phyloP scores from a whole-genome alignment of 2,888 invertebrate genomes.

The Liodrosophila aerea region DNA sequence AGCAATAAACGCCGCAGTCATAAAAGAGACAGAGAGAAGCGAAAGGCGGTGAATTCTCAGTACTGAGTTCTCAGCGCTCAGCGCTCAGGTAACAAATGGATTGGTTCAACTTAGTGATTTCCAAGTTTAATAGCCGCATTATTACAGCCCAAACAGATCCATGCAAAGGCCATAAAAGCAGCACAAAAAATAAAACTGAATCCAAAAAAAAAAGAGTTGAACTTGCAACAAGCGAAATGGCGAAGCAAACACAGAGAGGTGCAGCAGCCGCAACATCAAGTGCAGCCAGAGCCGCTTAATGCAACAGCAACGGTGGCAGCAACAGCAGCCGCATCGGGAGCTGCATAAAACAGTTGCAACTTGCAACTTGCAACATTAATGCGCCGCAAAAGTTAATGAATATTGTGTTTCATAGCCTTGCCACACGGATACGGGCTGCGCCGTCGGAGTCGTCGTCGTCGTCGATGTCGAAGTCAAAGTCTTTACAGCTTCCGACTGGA shows the following conservation, averaged over 20 bases:
- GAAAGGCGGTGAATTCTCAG: neutral
- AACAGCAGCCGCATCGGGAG: neutral
- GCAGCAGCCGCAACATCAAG: neutral
- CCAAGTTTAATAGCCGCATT: conserved; percentile 75
- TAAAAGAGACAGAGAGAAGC: conserved; percentile 14
- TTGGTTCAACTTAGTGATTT: conserved; percentile 75
- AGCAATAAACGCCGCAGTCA: conserved; percentile 10
- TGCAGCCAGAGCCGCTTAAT: conserved; percentile 12
- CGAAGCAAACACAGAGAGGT: neutral
- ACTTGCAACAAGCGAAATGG: neutral
- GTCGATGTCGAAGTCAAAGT: too few relatives aligned
- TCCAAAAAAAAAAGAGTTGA: conserved; percentile 2
- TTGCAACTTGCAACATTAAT: conserved; percentile 69
- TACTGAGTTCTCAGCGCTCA: neutral
- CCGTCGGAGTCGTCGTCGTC: too few relatives aligned
- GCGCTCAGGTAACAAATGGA: conserved; percentile 71
- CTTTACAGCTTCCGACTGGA: conserved; percentile 79
- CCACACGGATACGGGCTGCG: conserved; percentile 69
- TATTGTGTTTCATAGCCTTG: conserved; percentile 80
- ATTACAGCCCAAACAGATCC: conserved; percentile 71
- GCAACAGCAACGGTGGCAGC: conserved; percentile 3
- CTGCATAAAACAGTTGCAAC: neutral
- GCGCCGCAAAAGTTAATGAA: conserved; percentile 80
- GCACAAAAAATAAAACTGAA: too few relatives aligned
- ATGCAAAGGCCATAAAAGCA: conserved; percentile 36